Conservation (phyloP, 2,888 invertebrate genomes). For the Nemotelus pantherinus region DNA sequence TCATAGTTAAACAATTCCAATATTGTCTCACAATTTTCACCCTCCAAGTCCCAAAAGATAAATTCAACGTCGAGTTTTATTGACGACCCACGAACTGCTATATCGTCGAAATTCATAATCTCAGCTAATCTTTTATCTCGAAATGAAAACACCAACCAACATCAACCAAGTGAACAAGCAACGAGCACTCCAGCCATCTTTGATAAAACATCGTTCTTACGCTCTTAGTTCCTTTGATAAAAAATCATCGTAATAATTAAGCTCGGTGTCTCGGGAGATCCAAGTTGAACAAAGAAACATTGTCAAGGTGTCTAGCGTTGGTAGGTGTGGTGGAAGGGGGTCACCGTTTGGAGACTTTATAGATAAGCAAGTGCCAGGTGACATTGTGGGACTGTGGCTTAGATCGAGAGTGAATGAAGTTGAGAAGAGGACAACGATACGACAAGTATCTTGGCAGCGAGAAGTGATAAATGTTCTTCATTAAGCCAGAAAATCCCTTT, state of each 20-base stretch:
- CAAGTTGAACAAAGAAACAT: too few species aligned
- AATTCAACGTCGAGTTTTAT: conserved; percentile 20
- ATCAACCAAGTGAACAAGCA: not conserved
- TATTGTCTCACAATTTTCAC: conserved; percentile 7
- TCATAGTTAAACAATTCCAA: conserved; percentile 11
- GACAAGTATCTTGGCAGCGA: conserved; percentile 10
- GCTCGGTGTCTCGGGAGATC: not conserved
- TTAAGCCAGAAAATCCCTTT: conserved; percentile 45
- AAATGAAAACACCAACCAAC: conserved; percentile 10
- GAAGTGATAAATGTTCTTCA: conserved; percentile 45
- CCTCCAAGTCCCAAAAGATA: conserved; percentile 4
- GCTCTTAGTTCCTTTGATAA: conserved; percentile 5
- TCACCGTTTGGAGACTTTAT: not conserved
- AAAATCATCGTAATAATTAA: conserved; percentile 37
- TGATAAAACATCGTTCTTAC: conserved; percentile 26
- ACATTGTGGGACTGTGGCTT: not conserved
- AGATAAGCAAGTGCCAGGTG: conserved; percentile 27
- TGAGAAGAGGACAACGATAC: conserved; percentile 8
- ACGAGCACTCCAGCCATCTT: not conserved
- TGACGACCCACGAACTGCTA: conserved; percentile 14
- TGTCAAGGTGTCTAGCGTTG: not conserved
- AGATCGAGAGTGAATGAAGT: conserved; percentile 26
- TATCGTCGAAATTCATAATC: conserved; percentile 38
- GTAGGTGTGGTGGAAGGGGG: not conserved
- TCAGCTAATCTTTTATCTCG: conserved; percentile 20